Base-by-base conservation (phyloP, 2,888 invertebrate genomes). In the Crocallis elinguaria region DNA sequence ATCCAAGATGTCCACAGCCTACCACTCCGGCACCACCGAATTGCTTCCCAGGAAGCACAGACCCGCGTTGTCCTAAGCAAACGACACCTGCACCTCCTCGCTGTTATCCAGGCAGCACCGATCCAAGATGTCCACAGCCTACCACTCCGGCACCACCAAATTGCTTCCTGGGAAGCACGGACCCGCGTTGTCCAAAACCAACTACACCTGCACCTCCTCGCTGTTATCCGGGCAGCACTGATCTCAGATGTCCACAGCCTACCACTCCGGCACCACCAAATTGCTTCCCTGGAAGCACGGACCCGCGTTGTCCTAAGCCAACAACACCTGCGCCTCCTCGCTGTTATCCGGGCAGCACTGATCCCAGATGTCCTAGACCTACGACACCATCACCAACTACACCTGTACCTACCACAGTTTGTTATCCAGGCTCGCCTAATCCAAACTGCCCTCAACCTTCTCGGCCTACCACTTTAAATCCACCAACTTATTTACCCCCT, bases 31-130 rank as follows among this genome's bases (percentile, higher is more conserved):
- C 21, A 0, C 58, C 67, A 4, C 73, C 62, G 0, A 54, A 52
- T 0, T 78, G 79, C 33, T 77, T 59, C 55, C 86, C 86, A 6
- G 86, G 86, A 17, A 77, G 72, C 6, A 65, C 53, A 0, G 82
- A 82, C 45, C 67, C 79, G 6, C 50, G 80, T 17, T 77, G 73
- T 35, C 69, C 79, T 0, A 55, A 58, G 23, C 73, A 78, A 1
- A 73, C 78, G 0, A 75, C 73, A 0, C 61, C 71, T 0, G 63
- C 51, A 0, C 71, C 67, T 50, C 69, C 83, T 49, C 56, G 62
- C 39, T 66, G 68, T 32, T 70, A 54, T 46, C 74, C 73, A 0
- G 74, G 77, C 66, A 19, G 62, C 64, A 13, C 67, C 57, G 64
- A 53, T 3, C 56, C 52, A 7, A 32, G 77, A 62, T 36, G 75